Conservation (phyloP, 2,113 vertebrate species). For the Cephalopholis sonnerati region DNA sequence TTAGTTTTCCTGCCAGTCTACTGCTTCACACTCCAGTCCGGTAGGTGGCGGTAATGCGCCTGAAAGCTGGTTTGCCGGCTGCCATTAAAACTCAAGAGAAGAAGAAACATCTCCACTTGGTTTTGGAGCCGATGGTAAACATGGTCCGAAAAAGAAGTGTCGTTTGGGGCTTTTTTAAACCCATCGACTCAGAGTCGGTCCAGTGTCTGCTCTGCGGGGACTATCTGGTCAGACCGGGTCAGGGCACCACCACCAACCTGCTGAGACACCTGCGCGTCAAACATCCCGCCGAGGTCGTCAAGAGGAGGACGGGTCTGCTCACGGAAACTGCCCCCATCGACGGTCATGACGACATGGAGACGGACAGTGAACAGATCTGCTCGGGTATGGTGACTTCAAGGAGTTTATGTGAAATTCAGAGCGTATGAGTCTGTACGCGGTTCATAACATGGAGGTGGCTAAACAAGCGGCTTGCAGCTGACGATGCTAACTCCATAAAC, state of each 20-base stretch:
- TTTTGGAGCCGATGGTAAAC: constrained; percentile 20
- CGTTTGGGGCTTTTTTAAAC: constrained; percentile 74
- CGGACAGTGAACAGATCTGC: constrained; percentile 17
- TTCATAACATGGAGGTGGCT: too few relatives aligned
- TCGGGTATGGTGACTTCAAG: constrained; percentile 28
- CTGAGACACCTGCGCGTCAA: constrained; percentile 74
- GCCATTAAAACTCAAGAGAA: too few relatives aligned
- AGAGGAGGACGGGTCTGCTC: not conserved
- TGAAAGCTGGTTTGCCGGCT: too few relatives aligned
- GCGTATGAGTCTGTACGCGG: too few relatives aligned
- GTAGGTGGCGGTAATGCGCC: too few relatives aligned
- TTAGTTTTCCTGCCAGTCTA: too few relatives aligned
- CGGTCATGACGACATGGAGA: not conserved
- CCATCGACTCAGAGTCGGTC: constrained; percentile 50
- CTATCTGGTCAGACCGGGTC: constrained; percentile 41
- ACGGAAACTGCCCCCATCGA: not conserved
- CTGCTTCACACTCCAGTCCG: too few relatives aligned
- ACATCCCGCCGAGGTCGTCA: constrained; percentile 62
- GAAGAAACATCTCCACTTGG: too few relatives aligned
- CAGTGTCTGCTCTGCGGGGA: constrained; percentile 71
- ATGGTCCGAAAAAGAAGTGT: constrained; percentile 68
- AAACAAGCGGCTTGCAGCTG: too few relatives aligned
- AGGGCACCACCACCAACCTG: constrained; percentile 73
- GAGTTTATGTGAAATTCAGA: too few relatives aligned
- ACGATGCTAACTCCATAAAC: too few relatives aligned